These are phyloP conservation scores for Hydra vulgaris DNA, from an alignment of 30 jellyfish, hydroid and myxozoan genomes.

Conservation along the genomic window DNA sequence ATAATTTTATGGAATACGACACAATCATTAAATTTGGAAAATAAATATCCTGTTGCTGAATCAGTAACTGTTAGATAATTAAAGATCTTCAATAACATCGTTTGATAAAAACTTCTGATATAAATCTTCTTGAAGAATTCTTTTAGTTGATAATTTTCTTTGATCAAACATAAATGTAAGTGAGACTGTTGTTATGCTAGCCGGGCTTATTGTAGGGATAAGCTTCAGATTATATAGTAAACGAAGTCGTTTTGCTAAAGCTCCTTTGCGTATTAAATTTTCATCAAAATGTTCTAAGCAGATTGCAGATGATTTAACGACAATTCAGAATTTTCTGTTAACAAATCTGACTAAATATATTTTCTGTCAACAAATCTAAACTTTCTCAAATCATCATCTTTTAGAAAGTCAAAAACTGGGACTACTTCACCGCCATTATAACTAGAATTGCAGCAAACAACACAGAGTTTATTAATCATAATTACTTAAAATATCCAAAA, in stretches of 20 bases:
- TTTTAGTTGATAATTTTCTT: not conserved
- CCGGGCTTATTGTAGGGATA: not conserved
- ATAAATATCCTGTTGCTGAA: too few relatives aligned
- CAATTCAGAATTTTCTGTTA: not conserved
- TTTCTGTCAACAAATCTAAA: too few relatives aligned
- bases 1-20: not conserved
- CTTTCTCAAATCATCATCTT: too few relatives aligned
- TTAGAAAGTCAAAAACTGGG: too few relatives aligned
- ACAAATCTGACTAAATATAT: not conserved
- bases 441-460: too few relatives aligned
- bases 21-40: not conserved
- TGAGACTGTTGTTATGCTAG: not conserved
- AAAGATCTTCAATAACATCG: not conserved
- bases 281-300: not conserved
- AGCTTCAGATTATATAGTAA: not conserved
- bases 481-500: too few relatives aligned
- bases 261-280: not conserved
- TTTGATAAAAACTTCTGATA: not conserved
- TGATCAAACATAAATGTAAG: not conserved
- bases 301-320: not conserved
- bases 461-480: too few relatives aligned
- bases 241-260: not conserved
- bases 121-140: not conserved
- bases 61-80: too few relatives aligned
- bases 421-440: too few relatives aligned